Conservation (phyloP, 2,888 invertebrate genomes). For the Miltochrista miniata region DNA sequence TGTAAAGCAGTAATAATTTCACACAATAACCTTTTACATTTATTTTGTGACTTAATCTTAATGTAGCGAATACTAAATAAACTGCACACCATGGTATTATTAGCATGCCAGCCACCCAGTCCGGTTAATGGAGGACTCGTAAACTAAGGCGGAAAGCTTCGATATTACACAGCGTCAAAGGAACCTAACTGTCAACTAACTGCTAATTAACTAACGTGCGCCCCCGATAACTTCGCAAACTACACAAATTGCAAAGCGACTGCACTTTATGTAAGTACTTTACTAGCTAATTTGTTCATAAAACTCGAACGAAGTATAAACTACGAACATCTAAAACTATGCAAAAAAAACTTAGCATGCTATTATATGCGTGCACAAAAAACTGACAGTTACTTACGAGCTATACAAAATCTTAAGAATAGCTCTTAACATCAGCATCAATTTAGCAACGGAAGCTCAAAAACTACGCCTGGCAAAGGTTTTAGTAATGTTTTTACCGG, state of each 20-base stretch:
- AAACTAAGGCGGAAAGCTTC: constrained; percentile 47
- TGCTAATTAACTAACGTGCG: constrained; percentile 63
- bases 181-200: constrained; percentile 62
- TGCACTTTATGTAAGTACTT: constrained; percentile 22
- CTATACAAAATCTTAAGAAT: constrained; percentile 64
- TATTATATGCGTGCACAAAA: constrained; percentile 41
- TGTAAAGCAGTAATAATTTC: too few species aligned
- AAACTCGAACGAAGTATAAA: constrained; percentile 38
- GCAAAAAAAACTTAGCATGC: constrained; percentile 43
- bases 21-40: too few species aligned
- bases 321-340: constrained; percentile 38
- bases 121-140: constrained; percentile 37
- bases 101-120: constrained; percentile 19
- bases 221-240: constrained; percentile 40
- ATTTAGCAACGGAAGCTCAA: constrained; percentile 81
- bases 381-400: constrained; percentile 24
- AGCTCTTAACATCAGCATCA: constrained; percentile 68
- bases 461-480: constrained; percentile 68
- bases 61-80: not conserved
- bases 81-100: constrained; percentile 3
- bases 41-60: too few species aligned
- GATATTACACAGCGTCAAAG: constrained; percentile 59
- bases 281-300: constrained; percentile 39
- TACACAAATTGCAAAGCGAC: constrained; percentile 35
- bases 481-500: constrained; percentile 75